Conservation (phyloP, 2,888 invertebrate genomes). For the Eutolmus rufibarbis region DNA sequence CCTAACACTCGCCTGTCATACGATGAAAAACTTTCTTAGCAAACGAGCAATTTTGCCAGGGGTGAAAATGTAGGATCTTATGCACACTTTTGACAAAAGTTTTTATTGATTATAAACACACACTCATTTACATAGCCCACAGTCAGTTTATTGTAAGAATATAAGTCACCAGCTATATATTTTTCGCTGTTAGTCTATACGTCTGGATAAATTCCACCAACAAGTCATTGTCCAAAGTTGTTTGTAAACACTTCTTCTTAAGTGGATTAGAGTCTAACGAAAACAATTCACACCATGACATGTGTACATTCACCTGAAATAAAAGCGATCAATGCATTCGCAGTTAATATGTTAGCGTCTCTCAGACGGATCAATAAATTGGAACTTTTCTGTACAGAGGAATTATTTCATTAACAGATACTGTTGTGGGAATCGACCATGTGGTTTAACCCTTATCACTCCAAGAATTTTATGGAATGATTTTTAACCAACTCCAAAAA, state of each 20-base stretch:
- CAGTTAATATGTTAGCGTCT: not conserved
- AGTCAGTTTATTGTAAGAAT: not conserved
- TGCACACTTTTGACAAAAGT: slow-evolving; percentile 9
- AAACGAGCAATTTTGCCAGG: not conserved
- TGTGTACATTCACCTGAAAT: not conserved
- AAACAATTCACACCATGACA: slow-evolving; percentile 26
- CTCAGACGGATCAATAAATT: slow-evolving; percentile 9
- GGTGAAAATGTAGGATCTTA: not conserved
- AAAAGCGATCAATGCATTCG: not conserved
- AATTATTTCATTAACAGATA: not conserved
- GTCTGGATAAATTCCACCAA: not conserved
- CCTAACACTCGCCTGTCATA: not conserved
- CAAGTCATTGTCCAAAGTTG: slow-evolving; percentile 29
- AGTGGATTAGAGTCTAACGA: slow-evolving; percentile 20
- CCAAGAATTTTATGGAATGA: too few species aligned
- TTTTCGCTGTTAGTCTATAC: not conserved
- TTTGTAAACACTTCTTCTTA: slow-evolving; percentile 17
- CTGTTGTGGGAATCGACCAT: not conserved
- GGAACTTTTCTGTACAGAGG: not conserved
- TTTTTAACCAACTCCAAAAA: too few species aligned
- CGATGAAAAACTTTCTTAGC: not conserved
- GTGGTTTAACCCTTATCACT: not conserved
- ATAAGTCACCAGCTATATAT: slow-evolving; percentile 6
- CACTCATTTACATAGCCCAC: not conserved
- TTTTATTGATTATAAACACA: slow-evolving; percentile 20